Base-by-base conservation (phyloP, 2,797 vertebrate genomes). In the Numenius phaeopus region DNA sequence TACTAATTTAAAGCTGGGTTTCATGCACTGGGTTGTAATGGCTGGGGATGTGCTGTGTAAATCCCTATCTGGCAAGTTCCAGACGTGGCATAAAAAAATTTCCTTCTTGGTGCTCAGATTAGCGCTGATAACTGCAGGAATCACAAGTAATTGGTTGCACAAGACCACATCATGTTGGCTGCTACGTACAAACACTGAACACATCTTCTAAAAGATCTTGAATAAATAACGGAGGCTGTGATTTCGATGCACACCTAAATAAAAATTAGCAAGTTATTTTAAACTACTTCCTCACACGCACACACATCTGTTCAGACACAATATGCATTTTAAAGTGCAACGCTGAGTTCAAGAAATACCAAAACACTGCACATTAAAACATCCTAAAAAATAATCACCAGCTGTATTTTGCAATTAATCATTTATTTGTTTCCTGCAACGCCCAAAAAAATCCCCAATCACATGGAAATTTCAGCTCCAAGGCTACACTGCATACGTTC, bases 41-140 rank as follows among this genome's bases (percentile, higher is more conserved):
- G 95, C 89, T 96, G 97, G 93, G 86, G 62, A 94, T 50, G 88
- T 62, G 84, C 93, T 77, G 91, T 73, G 93, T 67, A 95, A 94
- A 96, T 90, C 71, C 85, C 80, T 89, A 87, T 88, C 94, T 96
- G 94, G 80, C 46, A 76, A 66, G 82, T 86, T 91, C 47, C 9
- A 65, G 84, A 89, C 40, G 18, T 81, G 67, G 65, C 79, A 91
- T 95, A 88, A 87, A 91, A 93, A 96, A 27, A 37, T 90, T 77
- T 93, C 84, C 73, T 54, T 93, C 87, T 95, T 89, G 94, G 90
- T 96, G 76, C 86, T 97, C 93, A 97, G 86, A 94, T 97, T 97
- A 97, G 95, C 17, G 47, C 80, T 76, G 95, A 67, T 96, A 96
- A 96, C 73, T 42, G 84, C 82, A 85, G 84, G 65, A 96, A 84